Evolutionary conservation across 2,888 invertebrate genomes (phyloP).

Genomic region (Drosophila phalerata): DNA sequence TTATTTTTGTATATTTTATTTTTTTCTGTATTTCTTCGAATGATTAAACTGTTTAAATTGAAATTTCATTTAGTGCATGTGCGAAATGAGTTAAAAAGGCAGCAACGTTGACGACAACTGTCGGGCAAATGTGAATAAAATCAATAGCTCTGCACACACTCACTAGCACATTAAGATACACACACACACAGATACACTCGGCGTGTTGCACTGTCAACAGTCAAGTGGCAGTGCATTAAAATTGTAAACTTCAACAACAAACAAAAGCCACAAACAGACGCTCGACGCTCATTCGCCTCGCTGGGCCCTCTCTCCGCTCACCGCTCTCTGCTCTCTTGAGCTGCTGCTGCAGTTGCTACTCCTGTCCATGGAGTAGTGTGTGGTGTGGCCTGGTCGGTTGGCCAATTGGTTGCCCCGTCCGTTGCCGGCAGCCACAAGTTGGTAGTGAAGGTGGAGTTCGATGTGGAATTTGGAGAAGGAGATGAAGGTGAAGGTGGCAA

Average conservation of each 20-base stretch:
- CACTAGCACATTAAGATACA: slow-evolving; percentile 15
- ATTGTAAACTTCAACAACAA: slow-evolving; percentile 81
- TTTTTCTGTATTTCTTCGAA: slow-evolving; percentile 33
- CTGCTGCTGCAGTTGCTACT: not conserved
- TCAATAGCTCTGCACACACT: slow-evolving; percentile 58
- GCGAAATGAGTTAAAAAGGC: slow-evolving; percentile 55
- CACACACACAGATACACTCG: slow-evolving; percentile 28
- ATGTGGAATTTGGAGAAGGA: not conserved
- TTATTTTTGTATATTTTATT: slow-evolving; percentile 6
- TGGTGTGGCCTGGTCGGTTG: slow-evolving; percentile 45
- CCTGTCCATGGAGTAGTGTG: slow-evolving; percentile 10
- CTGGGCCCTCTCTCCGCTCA: not conserved
- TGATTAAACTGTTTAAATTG: slow-evolving; percentile 50
- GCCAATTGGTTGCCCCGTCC: slow-evolving; percentile 36
- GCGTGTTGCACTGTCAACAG: slow-evolving; percentile 80
- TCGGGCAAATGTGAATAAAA: slow-evolving; percentile 59
- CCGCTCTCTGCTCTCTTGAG: not conserved
- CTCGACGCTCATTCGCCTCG: slow-evolving; percentile 27
- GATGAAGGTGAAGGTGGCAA: not conserved
- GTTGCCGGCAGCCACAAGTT: slow-evolving; percentile 44
- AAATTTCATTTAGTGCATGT: slow-evolving; percentile 54
- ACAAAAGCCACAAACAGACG: slow-evolving; percentile 80
- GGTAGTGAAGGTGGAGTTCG: slow-evolving; percentile 9
- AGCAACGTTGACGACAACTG: slow-evolving; percentile 33
- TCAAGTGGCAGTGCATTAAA: slow-evolving; percentile 82